Percentiles rank a stretch among this genome's conserved stretches.
Evolutionary conservation across 2,113 vertebrate species (phyloP).

Genomic region (Bos javanicus): DNA sequence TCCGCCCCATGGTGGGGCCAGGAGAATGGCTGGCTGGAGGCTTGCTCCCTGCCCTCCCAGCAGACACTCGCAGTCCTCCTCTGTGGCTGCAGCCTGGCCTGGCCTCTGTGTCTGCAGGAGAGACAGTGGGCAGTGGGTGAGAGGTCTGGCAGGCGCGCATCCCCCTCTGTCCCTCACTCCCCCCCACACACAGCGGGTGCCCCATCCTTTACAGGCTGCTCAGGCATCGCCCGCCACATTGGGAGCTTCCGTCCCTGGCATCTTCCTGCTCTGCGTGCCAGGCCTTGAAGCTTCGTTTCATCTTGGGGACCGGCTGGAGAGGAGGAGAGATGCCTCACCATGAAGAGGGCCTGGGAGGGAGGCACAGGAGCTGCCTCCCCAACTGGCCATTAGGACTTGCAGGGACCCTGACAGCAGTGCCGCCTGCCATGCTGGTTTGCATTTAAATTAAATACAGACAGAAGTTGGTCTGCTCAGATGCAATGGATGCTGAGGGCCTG

Average conservation of each 20-base stretch:
- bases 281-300: not conserved
- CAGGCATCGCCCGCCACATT: not conserved
- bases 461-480: not conserved
- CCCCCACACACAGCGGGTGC: accelerated
- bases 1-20: accelerated
- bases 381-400: not conserved
- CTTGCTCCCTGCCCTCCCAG: not conserved
- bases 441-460: not conserved
- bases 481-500: not conserved
- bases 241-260: not conserved
- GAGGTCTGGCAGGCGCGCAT: not conserved
- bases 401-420: not conserved
- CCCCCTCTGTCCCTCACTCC: not conserved
- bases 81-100: not conserved
- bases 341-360: not conserved
- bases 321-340: not conserved
- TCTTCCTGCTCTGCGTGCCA: not conserved
- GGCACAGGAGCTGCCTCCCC: not conserved
- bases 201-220: not conserved
- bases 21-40: not conserved
- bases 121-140: accelerated
- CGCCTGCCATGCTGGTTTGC: too few species aligned
- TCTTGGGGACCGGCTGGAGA: too few species aligned
- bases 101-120: not conserved
- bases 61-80: not conserved